Percentiles rank a stretch among this genome's conserved stretches.
phyloP scores from a whole-genome alignment of 2,888 invertebrate species.

The Crocallis elinguaria region DNA sequence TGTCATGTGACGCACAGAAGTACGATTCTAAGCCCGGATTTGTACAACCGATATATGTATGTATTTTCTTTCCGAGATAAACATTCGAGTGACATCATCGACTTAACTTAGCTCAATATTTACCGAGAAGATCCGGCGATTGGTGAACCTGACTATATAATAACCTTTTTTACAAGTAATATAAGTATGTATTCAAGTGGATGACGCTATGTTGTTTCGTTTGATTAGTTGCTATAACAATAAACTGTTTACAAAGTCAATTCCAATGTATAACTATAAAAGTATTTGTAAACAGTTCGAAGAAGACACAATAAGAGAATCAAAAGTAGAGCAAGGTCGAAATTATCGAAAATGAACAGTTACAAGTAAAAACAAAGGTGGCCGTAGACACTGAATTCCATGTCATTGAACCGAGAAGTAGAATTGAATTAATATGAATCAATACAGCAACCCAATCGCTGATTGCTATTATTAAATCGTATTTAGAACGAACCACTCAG shows the following conservation, averaged over 20 bases:
- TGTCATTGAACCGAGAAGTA: constrained; percentile 32
- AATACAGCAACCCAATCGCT: constrained; percentile 42
- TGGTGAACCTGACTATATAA: constrained; percentile 51
- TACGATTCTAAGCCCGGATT: constrained; percentile 50
- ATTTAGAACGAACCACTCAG: constrained; percentile 64
- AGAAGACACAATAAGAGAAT: not conserved
- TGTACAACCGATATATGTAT: constrained; percentile 53
- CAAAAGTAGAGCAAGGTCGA: constrained; percentile 17
- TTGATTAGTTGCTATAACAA: constrained; percentile 11
- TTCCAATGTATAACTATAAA: constrained; percentile 3
- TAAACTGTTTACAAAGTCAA: constrained; percentile 5
- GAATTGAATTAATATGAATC: constrained; percentile 33
- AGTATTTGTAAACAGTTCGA: not conserved
- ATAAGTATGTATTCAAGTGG: constrained; percentile 17
- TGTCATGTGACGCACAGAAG: constrained; percentile 60
- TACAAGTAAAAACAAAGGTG: constrained; percentile 3
- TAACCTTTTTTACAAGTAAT: constrained; percentile 17
- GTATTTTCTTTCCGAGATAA: constrained; percentile 60
- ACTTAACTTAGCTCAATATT: constrained; percentile 62
- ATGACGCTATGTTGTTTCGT: constrained; percentile 12
- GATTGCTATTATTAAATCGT: constrained; percentile 47
- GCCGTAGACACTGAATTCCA: not conserved
- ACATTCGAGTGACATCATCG: constrained; percentile 69
- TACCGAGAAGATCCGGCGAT: constrained; percentile 48
- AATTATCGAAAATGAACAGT: constrained; percentile 1